Evolutionary conservation across 2,797 vertebrate genomes (phyloP).

Genomic region (Phoxinus dragarum): DNA sequence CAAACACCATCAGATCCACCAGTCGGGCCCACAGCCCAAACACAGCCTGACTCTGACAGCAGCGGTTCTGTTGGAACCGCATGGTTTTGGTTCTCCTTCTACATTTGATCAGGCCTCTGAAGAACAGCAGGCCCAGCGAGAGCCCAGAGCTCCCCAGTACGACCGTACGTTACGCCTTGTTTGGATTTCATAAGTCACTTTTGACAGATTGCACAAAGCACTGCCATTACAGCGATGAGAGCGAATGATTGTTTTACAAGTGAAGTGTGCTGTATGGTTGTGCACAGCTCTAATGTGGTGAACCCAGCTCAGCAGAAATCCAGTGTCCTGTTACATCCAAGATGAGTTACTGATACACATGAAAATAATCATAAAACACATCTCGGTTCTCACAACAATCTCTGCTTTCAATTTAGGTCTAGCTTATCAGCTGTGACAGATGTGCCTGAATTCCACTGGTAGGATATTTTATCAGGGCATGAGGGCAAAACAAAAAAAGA

Average conservation of each 20-base stretch:
- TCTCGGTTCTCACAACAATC: background rate
- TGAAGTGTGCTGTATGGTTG: conserved; percentile 26
- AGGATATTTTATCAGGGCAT: background rate
- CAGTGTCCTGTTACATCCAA: conserved; percentile 37
- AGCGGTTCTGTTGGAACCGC: conserved; percentile 70
- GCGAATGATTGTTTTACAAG: conserved; percentile 44
- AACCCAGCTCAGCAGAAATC: conserved; percentile 42
- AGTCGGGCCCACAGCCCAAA: conserved; percentile 24
- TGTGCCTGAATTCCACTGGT: background rate
- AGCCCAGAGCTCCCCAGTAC: conserved; percentile 33
- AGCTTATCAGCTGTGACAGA: conserved; percentile 8
- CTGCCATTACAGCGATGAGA: conserved; percentile 23
- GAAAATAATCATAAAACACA: conserved; percentile 38
- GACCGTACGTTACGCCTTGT: conserved; percentile 57
- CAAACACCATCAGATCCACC: conserved; percentile 48
- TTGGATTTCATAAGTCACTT: conserved; percentile 73
- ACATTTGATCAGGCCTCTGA: conserved; percentile 76
- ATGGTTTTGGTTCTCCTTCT: conserved; percentile 62
- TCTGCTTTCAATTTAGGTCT: conserved; percentile 10
- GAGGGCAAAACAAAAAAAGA: background rate
- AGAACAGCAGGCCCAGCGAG: conserved; percentile 75
- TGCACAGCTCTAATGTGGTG: conserved; percentile 29
- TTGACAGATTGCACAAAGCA: conserved; percentile 60
- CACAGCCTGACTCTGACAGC: conserved; percentile 66
- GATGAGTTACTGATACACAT: conserved; percentile 51